These are phyloP conservation scores for Sebastes oblongus DNA, from an alignment of 2,797 vertebrate species.

Conservation along the genomic window DNA sequence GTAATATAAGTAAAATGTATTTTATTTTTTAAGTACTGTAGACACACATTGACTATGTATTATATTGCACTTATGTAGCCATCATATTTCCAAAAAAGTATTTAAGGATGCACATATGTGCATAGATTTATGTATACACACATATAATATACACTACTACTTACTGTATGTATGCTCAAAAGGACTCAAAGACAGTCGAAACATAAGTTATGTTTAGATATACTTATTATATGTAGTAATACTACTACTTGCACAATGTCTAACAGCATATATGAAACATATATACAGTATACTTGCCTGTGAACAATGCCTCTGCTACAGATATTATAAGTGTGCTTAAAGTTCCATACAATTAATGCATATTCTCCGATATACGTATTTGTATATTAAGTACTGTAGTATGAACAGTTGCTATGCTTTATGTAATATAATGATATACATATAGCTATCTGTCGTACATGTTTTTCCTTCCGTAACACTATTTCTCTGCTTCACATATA, in stretches of 20 bases:
- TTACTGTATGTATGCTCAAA: too few relatives aligned
- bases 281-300: neutral
- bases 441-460: neutral
- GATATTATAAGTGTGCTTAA: neutral
- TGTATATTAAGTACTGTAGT: neutral
- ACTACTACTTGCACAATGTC: neutral
- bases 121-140: too few relatives aligned
- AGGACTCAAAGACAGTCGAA: accelerated
- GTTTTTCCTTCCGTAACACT: neutral
- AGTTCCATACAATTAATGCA: neutral
- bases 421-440: neutral
- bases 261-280: neutral
- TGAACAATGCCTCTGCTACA: neutral
- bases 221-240: neutral
- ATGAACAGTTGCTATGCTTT: neutral
- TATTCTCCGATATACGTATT: neutral
- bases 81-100: too few relatives aligned
- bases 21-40: too few relatives aligned
- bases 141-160: too few relatives aligned
- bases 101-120: too few relatives aligned
- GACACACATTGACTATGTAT: too few relatives aligned
- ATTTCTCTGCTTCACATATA: neutral
- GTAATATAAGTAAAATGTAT: too few relatives aligned
- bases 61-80: too few relatives aligned
- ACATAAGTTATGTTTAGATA: neutral